phyloP scores from a whole-genome alignment of 2,888 invertebrate genomes.

The Oeneis ivallda region DNA sequence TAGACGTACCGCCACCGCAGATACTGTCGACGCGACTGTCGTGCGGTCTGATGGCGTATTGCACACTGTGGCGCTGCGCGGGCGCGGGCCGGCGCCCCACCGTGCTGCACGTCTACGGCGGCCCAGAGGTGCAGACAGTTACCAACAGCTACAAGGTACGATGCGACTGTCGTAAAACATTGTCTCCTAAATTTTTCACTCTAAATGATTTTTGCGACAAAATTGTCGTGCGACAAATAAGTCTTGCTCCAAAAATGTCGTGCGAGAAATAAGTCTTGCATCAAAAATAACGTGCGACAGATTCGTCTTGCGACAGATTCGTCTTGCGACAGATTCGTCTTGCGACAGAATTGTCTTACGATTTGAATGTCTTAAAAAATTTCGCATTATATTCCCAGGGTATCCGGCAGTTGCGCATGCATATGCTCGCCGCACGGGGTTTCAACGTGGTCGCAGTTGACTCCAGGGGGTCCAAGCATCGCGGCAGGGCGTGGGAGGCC shows the following conservation, averaged over 20 bases:
- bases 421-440: slow-evolving; percentile 96
- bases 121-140: slow-evolving; percentile 98
- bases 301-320: background rate
- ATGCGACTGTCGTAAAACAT: background rate
- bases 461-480: slow-evolving; percentile 96
- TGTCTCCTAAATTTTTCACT: no score
- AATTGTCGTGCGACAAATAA: background rate
- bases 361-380: background rate
- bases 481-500: slow-evolving; percentile 95
- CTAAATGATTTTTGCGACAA: background rate
- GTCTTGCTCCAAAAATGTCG: background rate
- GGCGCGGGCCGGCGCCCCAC: slow-evolving; percentile 88
- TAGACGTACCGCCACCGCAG: slow-evolving; percentile 61
- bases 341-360: background rate
- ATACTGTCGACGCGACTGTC: slow-evolving; percentile 65
- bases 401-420: slow-evolving; percentile 94
- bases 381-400: slow-evolving; percentile 78
- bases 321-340: background rate
- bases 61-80: slow-evolving; percentile 90
- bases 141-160: slow-evolving; percentile 95
- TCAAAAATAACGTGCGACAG: background rate
- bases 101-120: slow-evolving; percentile 98
- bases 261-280: background rate
- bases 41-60: slow-evolving; percentile 84
- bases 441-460: slow-evolving; percentile 98